Evolutionary conservation across 2,113 vertebrate species (phyloP), one percentile per base, ranked within the genome.

Genomic region (Syngnathoides biaculeatus): DNA sequence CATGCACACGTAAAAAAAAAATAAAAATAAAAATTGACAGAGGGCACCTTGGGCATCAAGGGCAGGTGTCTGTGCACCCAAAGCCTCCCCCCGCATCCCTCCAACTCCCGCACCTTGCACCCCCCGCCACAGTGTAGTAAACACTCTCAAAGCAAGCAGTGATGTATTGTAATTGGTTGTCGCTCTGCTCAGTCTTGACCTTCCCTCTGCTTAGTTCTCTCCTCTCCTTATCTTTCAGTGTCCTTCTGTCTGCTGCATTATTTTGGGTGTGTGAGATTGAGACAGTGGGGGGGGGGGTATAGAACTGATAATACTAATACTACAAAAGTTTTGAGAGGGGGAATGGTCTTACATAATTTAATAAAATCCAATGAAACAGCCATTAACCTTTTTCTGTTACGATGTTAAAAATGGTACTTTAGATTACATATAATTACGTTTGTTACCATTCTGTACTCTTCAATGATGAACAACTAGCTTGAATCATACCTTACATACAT

Each of bases 181-280:
- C 57, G 80, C 64, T 58, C 53, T 69, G 30, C 66, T 79, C 65
- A 64, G 72, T 82, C 79, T 86, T 80, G 77, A 82, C 80, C 73
- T 84, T 72, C 77, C 79, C 64, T 70, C 56, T 43, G 60, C 76
- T 75, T 72, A n/a, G 75, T 76, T 76, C 65, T 78, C 38, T 72
- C 27, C 65, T 62, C 64, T 69, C 17, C 65, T 82, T 71, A 69
- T 83, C 71, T 59, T 52, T 55, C 50, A 11, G 67, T 45, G 43
- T 75, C 70, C 56, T 79, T 38, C 50, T 38, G 14, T 8, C 30
- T 53, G 56, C 40, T 69, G 45, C 68, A 68, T 26, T 65, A 40
- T 65, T 62, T 24, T 40, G 26, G 35, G 50, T 73, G 52, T 57
- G 45, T 27, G 60, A 22, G 13, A 17, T 42, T 67, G 64, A 62